Evolutionary conservation across 2,888 invertebrate species (phyloP), one percentile per base, ranked within the genome.

Genomic region (Trypoxylon attenuatum): DNA sequence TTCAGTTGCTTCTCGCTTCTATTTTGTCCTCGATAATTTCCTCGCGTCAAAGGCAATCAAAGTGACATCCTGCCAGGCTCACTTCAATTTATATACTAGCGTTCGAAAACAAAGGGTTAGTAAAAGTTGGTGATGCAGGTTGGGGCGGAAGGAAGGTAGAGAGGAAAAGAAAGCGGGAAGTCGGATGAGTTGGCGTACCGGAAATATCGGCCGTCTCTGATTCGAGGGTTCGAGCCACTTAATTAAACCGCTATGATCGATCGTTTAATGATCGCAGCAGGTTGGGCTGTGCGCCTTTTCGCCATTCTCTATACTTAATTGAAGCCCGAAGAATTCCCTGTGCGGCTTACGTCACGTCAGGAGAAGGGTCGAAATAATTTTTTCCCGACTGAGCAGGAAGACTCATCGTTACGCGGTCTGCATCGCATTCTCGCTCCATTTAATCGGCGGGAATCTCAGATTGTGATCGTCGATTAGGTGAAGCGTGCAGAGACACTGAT

Each of bases 231-330:
- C 43, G 45, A 42, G 43, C 43, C 59, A 60, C 59, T 64, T 64
- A 64, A 64, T 64, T 64, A 59, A 64, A 38, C 54, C 39, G 45
- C 54, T 59, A 53, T 59, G 50, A 64, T 64, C 60, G 54, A 64
- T 64, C 60, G 50, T 54, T 49, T 52, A 58, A 62, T 52, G 62
- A 62, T 51, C 58, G 41, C 27, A 50, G 43, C 33, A 29, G 27
- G 38, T 45, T 57, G 27, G 29, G 21, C n/a, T 23, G 45, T 61
- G 27, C 22, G 45, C 15, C 58, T 52, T 62, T 52, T 62, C 51
- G 16, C 23, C 45, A 41, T 15, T 27, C 22, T 52, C 15, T 39
- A 57, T 25, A 50, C 27, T 58, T 62, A 58, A 62, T 62, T 52
- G 41, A 41, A 46, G 29, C 29, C 15, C 15, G 29, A 51, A 57